Percentiles rank a stretch among this genome's conserved stretches.
Conservation (phyloP, 2,113 vertebrate genomes). For the Nothocercus nigrocapillus region DNA sequence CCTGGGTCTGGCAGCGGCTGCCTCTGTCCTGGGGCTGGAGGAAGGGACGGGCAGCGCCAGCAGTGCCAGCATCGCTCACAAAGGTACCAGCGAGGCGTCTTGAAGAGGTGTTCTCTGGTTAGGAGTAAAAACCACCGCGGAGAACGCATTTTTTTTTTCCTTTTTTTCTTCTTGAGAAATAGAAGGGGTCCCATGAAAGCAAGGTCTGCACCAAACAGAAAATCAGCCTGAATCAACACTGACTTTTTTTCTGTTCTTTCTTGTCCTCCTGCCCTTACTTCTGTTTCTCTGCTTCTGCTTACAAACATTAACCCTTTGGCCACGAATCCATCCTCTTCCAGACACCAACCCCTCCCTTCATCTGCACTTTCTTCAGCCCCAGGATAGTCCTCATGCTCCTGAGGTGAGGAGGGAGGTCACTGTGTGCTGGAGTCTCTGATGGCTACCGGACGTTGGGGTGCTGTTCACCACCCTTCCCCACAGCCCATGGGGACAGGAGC, state of each 20-base stretch:
- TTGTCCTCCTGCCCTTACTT: background rate
- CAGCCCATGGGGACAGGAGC: background rate
- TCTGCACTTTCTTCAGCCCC: background rate
- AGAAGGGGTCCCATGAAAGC: background rate
- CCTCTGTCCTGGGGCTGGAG: background rate
- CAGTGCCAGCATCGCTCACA: too few species aligned
- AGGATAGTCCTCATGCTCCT: fast-evolving
- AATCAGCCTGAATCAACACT: background rate
- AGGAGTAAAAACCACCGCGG: background rate
- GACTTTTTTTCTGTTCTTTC: background rate
- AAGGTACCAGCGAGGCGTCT: background rate
- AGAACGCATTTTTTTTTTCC: background rate
- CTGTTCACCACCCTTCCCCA: background rate
- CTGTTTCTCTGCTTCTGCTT: background rate
- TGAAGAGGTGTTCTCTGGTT: background rate
- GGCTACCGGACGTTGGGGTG: background rate
- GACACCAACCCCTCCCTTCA: background rate
- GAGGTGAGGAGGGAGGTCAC: background rate
- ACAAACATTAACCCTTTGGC: background rate
- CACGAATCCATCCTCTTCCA: background rate
- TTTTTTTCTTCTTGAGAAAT: background rate
- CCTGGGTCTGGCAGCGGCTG: too few species aligned
- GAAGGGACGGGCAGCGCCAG: background rate
- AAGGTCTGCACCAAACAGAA: background rate
- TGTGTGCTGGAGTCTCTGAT: fast-evolving